These are phyloP conservation scores for Uria aalge DNA, from an alignment of 2,113 vertebrate species.

Conservation along the genomic window DNA sequence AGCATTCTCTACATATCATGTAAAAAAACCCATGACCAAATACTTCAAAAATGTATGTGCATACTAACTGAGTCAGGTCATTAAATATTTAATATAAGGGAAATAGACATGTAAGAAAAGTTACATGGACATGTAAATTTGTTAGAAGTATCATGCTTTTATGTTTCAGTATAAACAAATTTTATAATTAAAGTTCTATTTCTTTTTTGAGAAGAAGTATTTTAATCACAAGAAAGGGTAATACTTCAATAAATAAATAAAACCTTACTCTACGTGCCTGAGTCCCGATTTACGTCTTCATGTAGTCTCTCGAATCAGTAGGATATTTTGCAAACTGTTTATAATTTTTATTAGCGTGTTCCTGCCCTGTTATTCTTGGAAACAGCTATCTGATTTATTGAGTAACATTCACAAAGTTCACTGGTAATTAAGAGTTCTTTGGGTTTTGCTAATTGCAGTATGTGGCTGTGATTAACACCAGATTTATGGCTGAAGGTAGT, in stretches of 20 bases:
- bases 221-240: constrained; percentile 44
- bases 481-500: not conserved
- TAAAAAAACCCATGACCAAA: constrained; percentile 11
- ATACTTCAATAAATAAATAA: constrained; percentile 56
- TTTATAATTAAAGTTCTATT: constrained; percentile 51
- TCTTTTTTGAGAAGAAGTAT: constrained; percentile 47
- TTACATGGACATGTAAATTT: constrained; percentile 38
- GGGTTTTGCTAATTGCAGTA: not conserved
- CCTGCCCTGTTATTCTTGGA: not conserved
- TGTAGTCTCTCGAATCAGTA: not conserved
- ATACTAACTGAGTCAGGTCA: not conserved
- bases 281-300: constrained; percentile 18
- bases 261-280: constrained; percentile 16
- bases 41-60: constrained; percentile 47
- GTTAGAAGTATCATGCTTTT: constrained; percentile 17
- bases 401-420: not conserved
- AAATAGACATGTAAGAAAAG: constrained; percentile 23
- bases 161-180: constrained; percentile 27
- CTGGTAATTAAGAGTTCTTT: not conserved
- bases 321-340: not conserved
- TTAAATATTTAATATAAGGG: constrained; percentile 27
- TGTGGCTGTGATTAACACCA: not conserved
- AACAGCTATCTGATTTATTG: not conserved
- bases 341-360: not conserved
- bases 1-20: constrained; percentile 7